These are phyloP conservation scores for Cryptus viduatorius DNA, from an alignment of 2,888 invertebrate species.

Conservation along the genomic window DNA sequence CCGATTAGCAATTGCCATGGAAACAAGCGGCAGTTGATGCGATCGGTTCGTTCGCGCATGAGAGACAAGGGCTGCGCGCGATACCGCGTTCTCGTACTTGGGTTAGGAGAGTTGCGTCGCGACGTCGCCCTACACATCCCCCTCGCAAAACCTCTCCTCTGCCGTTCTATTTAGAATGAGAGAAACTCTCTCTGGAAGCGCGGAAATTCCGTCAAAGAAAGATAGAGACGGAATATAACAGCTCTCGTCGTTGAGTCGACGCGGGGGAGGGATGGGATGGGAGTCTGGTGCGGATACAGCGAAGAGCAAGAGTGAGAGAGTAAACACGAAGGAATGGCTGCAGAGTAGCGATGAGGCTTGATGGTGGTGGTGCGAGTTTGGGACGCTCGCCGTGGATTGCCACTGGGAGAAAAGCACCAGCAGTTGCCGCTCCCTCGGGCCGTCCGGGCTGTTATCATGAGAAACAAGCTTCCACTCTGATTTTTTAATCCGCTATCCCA, in stretches of 20 bases:
- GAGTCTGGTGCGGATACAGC: not conserved
- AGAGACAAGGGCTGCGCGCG: constrained; percentile 79
- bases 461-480: constrained; percentile 86
- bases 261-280: not conserved
- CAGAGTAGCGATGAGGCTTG: constrained; percentile 67
- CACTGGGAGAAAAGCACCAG: constrained; percentile 78
- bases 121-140: constrained; percentile 46
- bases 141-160: constrained; percentile 21
- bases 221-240: constrained; percentile 41
- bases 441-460: constrained; percentile 82
- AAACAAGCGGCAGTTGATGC: constrained; percentile 87
- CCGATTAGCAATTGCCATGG: constrained; percentile 88
- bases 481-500: constrained; percentile 84
- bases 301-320: constrained; percentile 10
- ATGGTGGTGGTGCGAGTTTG: constrained; percentile 67
- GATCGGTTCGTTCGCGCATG: constrained; percentile 85
- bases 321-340: constrained; percentile 37
- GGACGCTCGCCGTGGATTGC: constrained; percentile 66
- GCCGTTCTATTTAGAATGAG: constrained; percentile 46
- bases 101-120: constrained; percentile 61
- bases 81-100: constrained; percentile 58
- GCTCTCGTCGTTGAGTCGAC: not conserved
- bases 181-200: constrained; percentile 46
- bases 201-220: constrained; percentile 50
- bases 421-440: constrained; percentile 78